Conservation (phyloP, 2,888 invertebrate genomes). For the Cataglyphis albicans region DNA sequence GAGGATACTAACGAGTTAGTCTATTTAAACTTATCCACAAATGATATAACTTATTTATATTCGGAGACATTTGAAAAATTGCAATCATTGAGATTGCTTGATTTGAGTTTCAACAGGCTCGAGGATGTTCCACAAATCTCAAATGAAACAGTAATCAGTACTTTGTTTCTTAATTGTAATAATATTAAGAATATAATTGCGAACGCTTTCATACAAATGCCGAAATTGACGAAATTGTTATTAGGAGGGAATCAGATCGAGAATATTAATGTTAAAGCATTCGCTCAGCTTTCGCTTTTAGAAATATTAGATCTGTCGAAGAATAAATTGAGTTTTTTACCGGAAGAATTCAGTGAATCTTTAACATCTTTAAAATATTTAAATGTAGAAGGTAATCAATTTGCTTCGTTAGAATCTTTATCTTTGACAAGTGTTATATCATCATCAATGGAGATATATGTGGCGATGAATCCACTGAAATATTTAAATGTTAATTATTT, state of each 20-base stretch:
- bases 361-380: conserved; percentile 60
- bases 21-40: neutral
- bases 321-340: conserved; percentile 66
- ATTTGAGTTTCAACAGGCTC: conserved; percentile 73
- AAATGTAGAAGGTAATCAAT: conserved; percentile 70
- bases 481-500: neutral
- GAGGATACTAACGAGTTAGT: neutral
- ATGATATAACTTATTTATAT: neutral
- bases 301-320: conserved; percentile 69
- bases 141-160: conserved; percentile 65
- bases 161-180: conserved; percentile 76
- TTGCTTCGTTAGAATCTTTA: conserved; percentile 54
- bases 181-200: conserved; percentile 65
- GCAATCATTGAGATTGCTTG: conserved; percentile 68
- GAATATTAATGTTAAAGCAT: conserved; percentile 66
- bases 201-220: conserved; percentile 68
- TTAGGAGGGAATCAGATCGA: conserved; percentile 75
- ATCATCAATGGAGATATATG: neutral
- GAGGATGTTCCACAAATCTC: conserved; percentile 65
- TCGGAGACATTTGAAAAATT: conserved; percentile 65
- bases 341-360: neutral
- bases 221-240: conserved; percentile 70
- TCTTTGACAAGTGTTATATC: neutral
- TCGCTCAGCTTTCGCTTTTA: conserved; percentile 60
- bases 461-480: conserved; percentile 21